phyloP scores from a whole-genome alignment of 2,888 invertebrate species.

The Formica aserva region DNA sequence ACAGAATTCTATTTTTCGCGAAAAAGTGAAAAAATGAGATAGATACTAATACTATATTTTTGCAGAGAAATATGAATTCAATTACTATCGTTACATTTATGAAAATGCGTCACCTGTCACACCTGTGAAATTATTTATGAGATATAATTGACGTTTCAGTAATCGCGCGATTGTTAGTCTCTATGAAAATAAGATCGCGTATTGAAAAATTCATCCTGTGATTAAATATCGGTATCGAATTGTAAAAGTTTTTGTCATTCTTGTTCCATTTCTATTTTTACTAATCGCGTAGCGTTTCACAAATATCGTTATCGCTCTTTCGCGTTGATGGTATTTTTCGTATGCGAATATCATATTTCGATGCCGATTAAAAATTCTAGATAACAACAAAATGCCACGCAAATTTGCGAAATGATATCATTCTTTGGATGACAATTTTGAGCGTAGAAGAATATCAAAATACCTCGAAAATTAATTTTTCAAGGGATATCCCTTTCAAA shows the following conservation, averaged over 20 bases:
- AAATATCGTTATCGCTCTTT: not conserved
- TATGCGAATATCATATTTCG: not conserved
- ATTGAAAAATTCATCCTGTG: not conserved
- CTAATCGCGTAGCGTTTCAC: not conserved
- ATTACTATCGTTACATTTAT: not conserved
- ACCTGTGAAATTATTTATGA: not conserved
- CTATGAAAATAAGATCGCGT: not conserved
- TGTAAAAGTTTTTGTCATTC: not conserved
- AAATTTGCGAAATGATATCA: not conserved
- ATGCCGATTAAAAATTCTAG: not conserved
- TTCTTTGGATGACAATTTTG: not conserved
- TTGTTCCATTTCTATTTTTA: not conserved
- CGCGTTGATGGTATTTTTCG: not conserved
- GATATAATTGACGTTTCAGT: not conserved
- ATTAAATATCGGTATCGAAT: not conserved
- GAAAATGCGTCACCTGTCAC: not conserved
- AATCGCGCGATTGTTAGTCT: not conserved
- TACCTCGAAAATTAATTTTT: not conserved
- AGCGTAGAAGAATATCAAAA: not conserved
- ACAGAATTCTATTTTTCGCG: not conserved
- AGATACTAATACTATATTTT: not conserved
- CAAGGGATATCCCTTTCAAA: not conserved
- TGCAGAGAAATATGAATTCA: not conserved
- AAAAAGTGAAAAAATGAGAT: not conserved
- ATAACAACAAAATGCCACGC: not conserved